Conservation (phyloP, 2,888 invertebrate species). For the Cabera pusaria region DNA sequence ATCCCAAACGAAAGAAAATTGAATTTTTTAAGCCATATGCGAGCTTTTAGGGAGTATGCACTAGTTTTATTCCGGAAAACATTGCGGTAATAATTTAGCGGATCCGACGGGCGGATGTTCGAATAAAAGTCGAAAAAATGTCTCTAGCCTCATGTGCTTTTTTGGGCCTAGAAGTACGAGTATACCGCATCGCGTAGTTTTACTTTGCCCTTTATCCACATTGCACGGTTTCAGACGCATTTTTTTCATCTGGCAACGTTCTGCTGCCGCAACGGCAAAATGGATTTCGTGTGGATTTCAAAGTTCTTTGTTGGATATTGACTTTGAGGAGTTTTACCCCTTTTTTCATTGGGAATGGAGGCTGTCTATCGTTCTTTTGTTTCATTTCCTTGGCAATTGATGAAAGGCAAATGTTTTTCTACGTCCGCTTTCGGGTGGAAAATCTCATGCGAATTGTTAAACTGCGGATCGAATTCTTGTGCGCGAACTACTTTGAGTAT, state of each 20-base stretch:
- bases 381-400: slow-evolving; percentile 18
- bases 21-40: slow-evolving; percentile 51
- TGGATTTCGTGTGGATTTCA: slow-evolving; percentile 49
- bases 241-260: slow-evolving; percentile 37
- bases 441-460: background rate
- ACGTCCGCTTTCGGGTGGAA: slow-evolving; percentile 9
- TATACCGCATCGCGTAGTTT: too few relatives aligned
- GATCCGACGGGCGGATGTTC: slow-evolving; percentile 34
- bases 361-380: slow-evolving; percentile 16
- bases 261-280: slow-evolving; percentile 43
- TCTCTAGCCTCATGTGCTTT: slow-evolving; percentile 34
- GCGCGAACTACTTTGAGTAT: too few relatives aligned
- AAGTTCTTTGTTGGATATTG: slow-evolving; percentile 47
- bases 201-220: slow-evolving; percentile 23
- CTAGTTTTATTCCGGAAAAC: slow-evolving; percentile 50
- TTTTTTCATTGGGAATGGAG: slow-evolving; percentile 32
- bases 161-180: slow-evolving; percentile 32
- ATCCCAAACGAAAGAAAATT: slow-evolving; percentile 46
- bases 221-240: slow-evolving; percentile 26
- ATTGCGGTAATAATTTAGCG: slow-evolving; percentile 55
- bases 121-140: slow-evolving; percentile 43
- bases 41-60: slow-evolving; percentile 39
- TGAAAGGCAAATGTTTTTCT: slow-evolving; percentile 21
- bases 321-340: slow-evolving; percentile 38
- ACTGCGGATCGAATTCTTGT: too few relatives aligned